Percentiles rank a stretch among this genome's conserved stretches.
phyloP scores from a whole-genome alignment of 2,797 vertebrate species.

The Chaetophractus vellerosus region DNA sequence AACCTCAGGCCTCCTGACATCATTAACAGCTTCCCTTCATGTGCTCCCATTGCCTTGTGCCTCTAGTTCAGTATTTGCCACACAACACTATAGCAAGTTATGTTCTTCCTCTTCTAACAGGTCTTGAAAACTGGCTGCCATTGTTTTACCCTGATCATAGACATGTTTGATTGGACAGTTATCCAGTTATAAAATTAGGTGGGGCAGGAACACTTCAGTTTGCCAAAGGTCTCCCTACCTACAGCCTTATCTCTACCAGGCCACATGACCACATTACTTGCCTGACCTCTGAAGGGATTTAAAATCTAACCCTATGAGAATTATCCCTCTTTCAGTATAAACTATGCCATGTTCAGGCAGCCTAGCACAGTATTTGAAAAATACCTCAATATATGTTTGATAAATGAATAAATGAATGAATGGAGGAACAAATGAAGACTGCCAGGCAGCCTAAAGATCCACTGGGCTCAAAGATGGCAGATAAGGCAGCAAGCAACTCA shows the following conservation, averaged over 20 bases:
- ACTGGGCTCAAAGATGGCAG: neutral
- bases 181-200: neutral
- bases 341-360: neutral
- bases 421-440: neutral
- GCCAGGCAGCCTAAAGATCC: neutral
- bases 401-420: slow-evolving; percentile 38
- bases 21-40: neutral
- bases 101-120: neutral
- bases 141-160: neutral
- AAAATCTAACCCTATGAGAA: neutral
- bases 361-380: neutral
- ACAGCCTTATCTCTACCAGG: neutral
- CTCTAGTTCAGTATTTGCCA: neutral
- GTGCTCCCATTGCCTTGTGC: neutral
- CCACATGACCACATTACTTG: neutral
- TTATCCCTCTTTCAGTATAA: neutral
- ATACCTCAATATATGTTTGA: neutral
- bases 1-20: neutral
- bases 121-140: neutral
- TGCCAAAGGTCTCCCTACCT: neutral
- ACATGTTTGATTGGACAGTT: neutral
- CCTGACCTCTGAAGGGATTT: neutral
- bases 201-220: neutral
- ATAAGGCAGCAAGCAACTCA: slow-evolving; percentile 2
- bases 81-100: neutral